A percentile compares a stretch with the other conserved stretches of the same genome.
Conservation (phyloP, 2,888 invertebrate species). For the Drosophila histrio region DNA sequence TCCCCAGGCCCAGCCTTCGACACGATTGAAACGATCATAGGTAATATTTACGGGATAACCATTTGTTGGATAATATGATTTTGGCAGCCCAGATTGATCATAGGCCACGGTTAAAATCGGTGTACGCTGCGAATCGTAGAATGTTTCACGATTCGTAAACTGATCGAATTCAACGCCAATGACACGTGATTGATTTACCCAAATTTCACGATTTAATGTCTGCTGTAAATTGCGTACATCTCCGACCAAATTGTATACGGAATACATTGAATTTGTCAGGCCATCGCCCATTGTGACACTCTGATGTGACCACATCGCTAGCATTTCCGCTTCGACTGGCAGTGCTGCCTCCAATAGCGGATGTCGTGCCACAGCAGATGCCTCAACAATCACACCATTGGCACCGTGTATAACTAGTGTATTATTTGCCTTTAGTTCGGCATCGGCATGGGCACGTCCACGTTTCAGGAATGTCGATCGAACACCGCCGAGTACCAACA, state of each 20-base stretch:
- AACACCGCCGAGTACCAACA: conserved; percentile 88
- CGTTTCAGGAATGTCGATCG: conserved; percentile 89
- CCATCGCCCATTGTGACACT: conserved; percentile 90
- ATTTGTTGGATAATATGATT: conserved; percentile 92
- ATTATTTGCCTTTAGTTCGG: conserved; percentile 91
- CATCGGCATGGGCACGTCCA: conserved; percentile 89
- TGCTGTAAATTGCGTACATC: conserved; percentile 94
- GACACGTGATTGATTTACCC: conserved; percentile 95
- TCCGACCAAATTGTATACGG: conserved; percentile 92
- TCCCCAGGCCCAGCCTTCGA: conserved; percentile 97
- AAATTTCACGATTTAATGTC: conserved; percentile 91
- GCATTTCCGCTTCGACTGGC: conserved; percentile 95
- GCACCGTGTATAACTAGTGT: conserved; percentile 91
- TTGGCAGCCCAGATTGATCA: conserved; percentile 95
- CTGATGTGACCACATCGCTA: conserved; percentile 95
- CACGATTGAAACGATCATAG: conserved; percentile 94
- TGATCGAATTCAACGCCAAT: conserved; percentile 97
- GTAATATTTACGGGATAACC: conserved; percentile 93
- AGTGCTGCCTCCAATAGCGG: conserved; percentile 92
- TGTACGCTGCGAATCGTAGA: conserved; percentile 93
- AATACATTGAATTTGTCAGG: conserved; percentile 91
- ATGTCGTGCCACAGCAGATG: conserved; percentile 92
- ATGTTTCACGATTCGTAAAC: conserved; percentile 94
- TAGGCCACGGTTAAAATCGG: conserved; percentile 94
- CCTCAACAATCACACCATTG: conserved; percentile 90